Conservation (phyloP, 1,140 invertebrate species). For the Drosophila nikananu region DNA sequence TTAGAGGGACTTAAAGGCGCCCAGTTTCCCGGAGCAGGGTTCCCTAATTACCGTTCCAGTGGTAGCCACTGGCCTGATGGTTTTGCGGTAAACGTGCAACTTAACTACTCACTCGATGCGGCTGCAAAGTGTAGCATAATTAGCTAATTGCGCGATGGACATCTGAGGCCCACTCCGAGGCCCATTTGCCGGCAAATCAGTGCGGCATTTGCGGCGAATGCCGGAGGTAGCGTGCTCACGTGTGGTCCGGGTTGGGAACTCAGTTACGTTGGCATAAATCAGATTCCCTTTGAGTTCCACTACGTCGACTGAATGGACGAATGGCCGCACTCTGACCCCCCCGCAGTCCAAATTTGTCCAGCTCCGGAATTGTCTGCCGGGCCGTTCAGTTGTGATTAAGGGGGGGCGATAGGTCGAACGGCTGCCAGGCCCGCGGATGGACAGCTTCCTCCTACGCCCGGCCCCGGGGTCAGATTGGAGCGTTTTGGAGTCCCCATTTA, state of each 20-base stretch:
- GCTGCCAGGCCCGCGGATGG: constrained; percentile 27
- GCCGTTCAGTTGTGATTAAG: constrained; percentile 25
- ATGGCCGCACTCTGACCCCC: neutral
- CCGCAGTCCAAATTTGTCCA: neutral
- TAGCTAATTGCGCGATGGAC: constrained; percentile 55
- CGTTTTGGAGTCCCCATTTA: constrained; percentile 60
- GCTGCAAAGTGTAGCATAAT: constrained; percentile 32
- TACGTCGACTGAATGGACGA: no score
- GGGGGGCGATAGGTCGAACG: constrained; percentile 28
- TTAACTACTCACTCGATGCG: constrained; percentile 14
- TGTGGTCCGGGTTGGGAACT: constrained; percentile 19
- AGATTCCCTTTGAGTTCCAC: constrained; percentile 49
- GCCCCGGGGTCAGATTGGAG: constrained; percentile 31
- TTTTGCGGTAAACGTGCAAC: constrained; percentile 32
- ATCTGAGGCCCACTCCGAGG: constrained; percentile 10
- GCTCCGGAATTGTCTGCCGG: constrained; percentile 1
- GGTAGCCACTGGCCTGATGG: constrained; percentile 7
- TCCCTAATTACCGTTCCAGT: constrained; percentile 30
- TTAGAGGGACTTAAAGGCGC: neutral
- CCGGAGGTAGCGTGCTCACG: constrained; percentile 36
- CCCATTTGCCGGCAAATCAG: constrained; percentile 16
- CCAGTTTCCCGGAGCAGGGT: neutral
- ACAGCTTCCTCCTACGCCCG: constrained; percentile 15
- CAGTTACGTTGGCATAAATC: constrained; percentile 57
- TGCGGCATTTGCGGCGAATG: neutral